These are phyloP conservation scores for Sylvia borin DNA, from an alignment of 2,797 vertebrate species.

Conservation along the genomic window DNA sequence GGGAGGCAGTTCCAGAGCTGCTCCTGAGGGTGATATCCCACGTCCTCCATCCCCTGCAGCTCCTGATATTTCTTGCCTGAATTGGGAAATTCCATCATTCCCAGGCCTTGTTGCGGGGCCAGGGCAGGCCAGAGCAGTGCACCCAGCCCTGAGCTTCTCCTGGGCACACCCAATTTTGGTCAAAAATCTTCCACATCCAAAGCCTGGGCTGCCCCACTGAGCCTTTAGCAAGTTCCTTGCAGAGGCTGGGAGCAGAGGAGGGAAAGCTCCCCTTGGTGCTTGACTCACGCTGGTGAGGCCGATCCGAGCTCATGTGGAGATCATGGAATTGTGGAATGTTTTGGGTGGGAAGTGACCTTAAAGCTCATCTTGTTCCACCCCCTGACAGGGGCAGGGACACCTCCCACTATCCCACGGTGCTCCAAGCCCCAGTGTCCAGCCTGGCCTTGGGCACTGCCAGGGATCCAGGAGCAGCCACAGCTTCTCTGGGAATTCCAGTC, in stretches of 20 bases:
- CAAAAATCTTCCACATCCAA: too few relatives aligned
- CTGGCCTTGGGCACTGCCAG: neutral
- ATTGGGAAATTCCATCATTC: neutral
- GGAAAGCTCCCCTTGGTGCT: too few relatives aligned
- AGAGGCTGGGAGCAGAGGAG: too few relatives aligned
- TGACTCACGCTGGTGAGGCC: neutral
- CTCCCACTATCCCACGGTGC: rapidly evolving
- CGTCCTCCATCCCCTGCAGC: neutral
- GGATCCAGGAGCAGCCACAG: neutral
- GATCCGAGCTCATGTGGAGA: neutral
- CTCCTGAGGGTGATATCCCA: neutral
- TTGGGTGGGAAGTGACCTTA: neutral
- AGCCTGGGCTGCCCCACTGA: too few relatives aligned
- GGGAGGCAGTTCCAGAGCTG: neutral
- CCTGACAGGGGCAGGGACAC: neutral
- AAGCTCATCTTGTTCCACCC: neutral
- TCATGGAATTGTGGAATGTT: neutral
- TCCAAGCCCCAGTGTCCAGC: neutral
- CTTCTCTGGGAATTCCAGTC: too few relatives aligned
- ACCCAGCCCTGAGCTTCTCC: neutral
- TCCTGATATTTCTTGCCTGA: rapidly evolving
- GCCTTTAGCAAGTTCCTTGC: too few relatives aligned
- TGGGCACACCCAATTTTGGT: too few relatives aligned
- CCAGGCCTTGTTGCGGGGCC: rapidly evolving
- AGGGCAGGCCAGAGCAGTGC: neutral